Percentiles rank a stretch among this genome's conserved stretches.
Conservation (phyloP, 2,888 invertebrate species). For the Pyrgus malvae region DNA sequence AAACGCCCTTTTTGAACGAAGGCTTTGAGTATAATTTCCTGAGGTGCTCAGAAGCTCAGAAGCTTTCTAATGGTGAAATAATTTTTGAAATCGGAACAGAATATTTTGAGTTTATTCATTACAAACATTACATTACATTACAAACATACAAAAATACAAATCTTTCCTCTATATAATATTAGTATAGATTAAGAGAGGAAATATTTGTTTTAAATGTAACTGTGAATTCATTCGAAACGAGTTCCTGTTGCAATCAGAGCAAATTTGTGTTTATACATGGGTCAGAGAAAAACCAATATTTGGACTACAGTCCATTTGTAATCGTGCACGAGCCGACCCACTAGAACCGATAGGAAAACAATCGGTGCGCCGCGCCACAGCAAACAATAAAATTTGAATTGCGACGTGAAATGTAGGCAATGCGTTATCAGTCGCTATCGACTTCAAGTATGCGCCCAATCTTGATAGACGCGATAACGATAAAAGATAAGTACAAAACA, state of each 20-base stretch:
- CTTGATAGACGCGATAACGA: conserved; percentile 26
- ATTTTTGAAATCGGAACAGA: too few species aligned
- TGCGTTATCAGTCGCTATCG: conserved; percentile 2
- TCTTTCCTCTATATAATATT: not conserved
- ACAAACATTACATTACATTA: too few species aligned
- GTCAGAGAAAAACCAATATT: not conserved
- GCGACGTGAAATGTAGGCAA: not conserved
- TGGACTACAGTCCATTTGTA: not conserved
- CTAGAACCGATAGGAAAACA: not conserved
- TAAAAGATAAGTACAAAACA: not conserved
- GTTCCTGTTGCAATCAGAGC: conserved; percentile 1
- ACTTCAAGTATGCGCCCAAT: conserved; percentile 6
- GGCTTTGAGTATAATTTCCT: too few species aligned
- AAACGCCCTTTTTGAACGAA: too few species aligned
- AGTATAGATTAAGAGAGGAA: not conserved
- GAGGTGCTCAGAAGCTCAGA: too few species aligned
- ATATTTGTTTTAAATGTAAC: not conserved
- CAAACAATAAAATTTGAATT: not conserved
- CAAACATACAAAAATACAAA: not conserved
- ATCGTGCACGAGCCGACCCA: not conserved
- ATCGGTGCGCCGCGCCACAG: not conserved
- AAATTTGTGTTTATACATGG: not conserved
- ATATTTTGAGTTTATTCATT: too few species aligned
- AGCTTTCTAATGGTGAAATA: too few species aligned
- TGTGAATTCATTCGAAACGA: not conserved